A percentile compares a stretch with the other conserved stretches of the same genome.
Evolutionary conservation across 2,888 invertebrate species (phyloP).

Genomic region (Onchidella celtica): DNA sequence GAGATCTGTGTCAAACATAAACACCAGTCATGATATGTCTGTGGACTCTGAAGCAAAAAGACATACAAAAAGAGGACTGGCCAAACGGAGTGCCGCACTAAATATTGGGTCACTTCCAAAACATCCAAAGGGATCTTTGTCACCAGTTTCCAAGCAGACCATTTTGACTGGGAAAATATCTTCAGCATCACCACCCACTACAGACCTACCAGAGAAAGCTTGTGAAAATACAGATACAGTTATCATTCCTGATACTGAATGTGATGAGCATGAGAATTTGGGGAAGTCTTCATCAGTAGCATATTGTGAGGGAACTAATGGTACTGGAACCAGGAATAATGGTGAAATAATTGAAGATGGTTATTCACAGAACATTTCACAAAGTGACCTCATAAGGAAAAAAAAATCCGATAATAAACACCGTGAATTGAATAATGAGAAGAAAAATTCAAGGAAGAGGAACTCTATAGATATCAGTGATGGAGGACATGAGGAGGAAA

Average conservation of each 20-base stretch:
- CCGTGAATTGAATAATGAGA: neutral
- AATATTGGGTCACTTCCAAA: neutral
- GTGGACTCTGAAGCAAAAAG: neutral
- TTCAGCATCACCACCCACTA: neutral
- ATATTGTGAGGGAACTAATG: too few relatives aligned
- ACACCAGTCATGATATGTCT: neutral
- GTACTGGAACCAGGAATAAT: too few relatives aligned
- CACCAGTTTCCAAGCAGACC: constrained; percentile 15
- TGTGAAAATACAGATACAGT: neutral
- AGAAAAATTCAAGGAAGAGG: neutral
- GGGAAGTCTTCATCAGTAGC: too few relatives aligned
- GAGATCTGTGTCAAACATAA: neutral
- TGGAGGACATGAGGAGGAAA: neutral
- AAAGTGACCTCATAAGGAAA: too few relatives aligned
- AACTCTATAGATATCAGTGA: neutral
- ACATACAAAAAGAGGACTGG: constrained; percentile 38
- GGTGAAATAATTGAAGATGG: neutral
- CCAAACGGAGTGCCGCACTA: neutral
- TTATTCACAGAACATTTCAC: too few relatives aligned
- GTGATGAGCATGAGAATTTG: neutral
- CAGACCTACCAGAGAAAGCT: neutral
- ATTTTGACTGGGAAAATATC: constrained; percentile 3
- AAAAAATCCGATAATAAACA: neutral
- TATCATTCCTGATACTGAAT: neutral
- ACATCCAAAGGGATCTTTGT: constrained; percentile 13